Base-by-base conservation (phyloP, 2,113 vertebrate genomes). In the Pterophyllum scalare region DNA sequence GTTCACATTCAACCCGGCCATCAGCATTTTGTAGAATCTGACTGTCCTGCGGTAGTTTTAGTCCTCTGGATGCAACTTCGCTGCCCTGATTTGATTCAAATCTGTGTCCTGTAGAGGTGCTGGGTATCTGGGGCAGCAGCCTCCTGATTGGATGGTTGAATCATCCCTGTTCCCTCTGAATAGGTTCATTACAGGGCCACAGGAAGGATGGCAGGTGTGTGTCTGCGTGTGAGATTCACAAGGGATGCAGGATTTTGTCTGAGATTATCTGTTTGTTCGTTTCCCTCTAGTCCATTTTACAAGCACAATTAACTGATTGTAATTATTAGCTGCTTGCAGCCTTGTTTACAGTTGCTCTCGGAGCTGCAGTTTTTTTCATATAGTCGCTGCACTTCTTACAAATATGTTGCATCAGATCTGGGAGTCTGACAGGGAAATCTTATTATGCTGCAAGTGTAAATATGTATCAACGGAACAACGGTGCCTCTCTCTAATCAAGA, bases 191-290 rank as follows among this genome's bases (percentile, higher is more conserved):
- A 88, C 59, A 3, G 64, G 5, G 20, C 31, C 59, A 33, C 3
- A 3, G 46, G 22, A 20, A 60, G 31, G 20, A 24, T 40, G 38
- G 24, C 13, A 43, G 14, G 35, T 58, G 72, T 22, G 60, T 60
- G 80, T 72, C 46, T 72, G 75, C 56, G 7, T 77, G 60, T 31
- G 12, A 0, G 38, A 59, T 40, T 59, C 24, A 35, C 5, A 1
- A 9, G 57, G 31, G 62, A 75, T 28, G 74, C 24, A 79, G 17
- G 77, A 38, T 54, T 74, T 35, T 40, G 54, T 76, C 72, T 56
- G 49, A 85, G 61, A 79, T 88, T 82, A 79, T 90, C 70, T 81
- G 83, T 83, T 83, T 74, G 77, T 87, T 79, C 35, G 28, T 77
- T 61, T 77, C 14, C 40, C 31, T 90, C 61, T 67, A 35, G 33